Percentiles rank a stretch among this genome's conserved stretches.
phyloP scores from a whole-genome alignment of 1,140 invertebrate genomes.

The Bombus waltoni region DNA sequence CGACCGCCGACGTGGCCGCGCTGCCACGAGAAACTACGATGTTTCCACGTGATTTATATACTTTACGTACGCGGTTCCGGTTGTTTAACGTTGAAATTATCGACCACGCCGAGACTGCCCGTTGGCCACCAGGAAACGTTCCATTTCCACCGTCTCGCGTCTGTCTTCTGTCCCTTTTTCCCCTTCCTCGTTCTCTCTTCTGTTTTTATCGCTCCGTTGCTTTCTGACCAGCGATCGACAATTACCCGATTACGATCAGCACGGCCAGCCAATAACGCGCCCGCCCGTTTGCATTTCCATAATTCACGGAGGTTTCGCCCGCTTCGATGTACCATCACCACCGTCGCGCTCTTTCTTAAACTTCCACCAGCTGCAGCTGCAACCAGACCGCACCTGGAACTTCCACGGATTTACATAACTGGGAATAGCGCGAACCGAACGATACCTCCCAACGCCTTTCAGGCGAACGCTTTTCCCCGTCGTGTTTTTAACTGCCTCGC shows the following conservation, averaged over 20 bases:
- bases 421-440: slow-evolving; percentile 9
- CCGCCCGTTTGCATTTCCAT: slow-evolving; percentile 66
- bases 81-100: slow-evolving; percentile 63
- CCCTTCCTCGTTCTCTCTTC: background rate
- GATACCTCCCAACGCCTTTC: slow-evolving; percentile 5
- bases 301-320: slow-evolving; percentile 63
- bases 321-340: slow-evolving; percentile 26
- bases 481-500: background rate
- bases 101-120: slow-evolving; percentile 22
- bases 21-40: slow-evolving; percentile 23
- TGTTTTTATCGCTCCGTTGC: slow-evolving; percentile 25
- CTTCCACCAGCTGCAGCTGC: slow-evolving; percentile 55
- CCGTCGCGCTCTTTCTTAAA: slow-evolving; percentile 38
- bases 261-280: slow-evolving; percentile 59
- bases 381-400: slow-evolving; percentile 49
- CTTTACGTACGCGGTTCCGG: slow-evolving; percentile 39
- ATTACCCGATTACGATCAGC: slow-evolving; percentile 69
- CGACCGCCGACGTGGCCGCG: background rate
- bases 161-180: background rate
- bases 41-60: slow-evolving; percentile 56
- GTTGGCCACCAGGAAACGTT: slow-evolving; percentile 32
- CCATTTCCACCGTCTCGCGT: background rate
- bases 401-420: slow-evolving; percentile 54
- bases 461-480: background rate
- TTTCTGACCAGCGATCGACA: slow-evolving; percentile 52